Evolutionary conservation across 1,140 invertebrate genomes (phyloP), one percentile per base, ranked within the genome.

Genomic region (Tachypleus tridentatus): DNA sequence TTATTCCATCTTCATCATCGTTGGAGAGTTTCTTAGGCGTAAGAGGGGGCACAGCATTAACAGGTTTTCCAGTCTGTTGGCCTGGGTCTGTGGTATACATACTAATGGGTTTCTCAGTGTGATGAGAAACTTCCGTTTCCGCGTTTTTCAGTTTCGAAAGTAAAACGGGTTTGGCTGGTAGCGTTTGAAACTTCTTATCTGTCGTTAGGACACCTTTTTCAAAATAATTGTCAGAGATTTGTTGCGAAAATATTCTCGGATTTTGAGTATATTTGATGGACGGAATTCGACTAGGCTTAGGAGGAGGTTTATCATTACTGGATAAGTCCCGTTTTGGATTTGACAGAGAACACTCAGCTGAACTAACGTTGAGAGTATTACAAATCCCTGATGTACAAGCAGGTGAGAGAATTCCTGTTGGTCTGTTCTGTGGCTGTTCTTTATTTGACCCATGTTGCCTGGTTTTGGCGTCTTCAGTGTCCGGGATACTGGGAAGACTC

Each of bases 271-370:
- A 67, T 51, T 62, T 67, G 49, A 51, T 67, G 1, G 77, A 82
- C 9, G 84, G 84, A 60, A 85, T 75, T 65, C 86, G 74, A 49
- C 85, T 84, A 3, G 86, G 87, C 76, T 88, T 89, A 0, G 86
- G 86, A 8, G 86, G 87, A 7, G 86, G 84, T 54, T 62, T 64
- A 62, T 67, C 60, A 11, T 59, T 57, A 59, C 57, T 49, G 4
- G 7, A n/a, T 58, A 4, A 29, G 9, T 11, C n/a, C 8, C 5
- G 5, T 4, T 57, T 29, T 5, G 10, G 56, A 10, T 57, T 57
- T 57, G n/a, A 11, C 4, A 11, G 56, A 4, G 56, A 29, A 11
- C n/a, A 57, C 47, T 57, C 56, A 5, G 56, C 4, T 11, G 56
- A 29, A 11, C 47, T 57, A 5, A 57, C 9, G 4, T 57, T 29